These are phyloP conservation scores for Theocolax elegans DNA, from an alignment of 1,140 invertebrate genomes.

Conservation along the genomic window DNA sequence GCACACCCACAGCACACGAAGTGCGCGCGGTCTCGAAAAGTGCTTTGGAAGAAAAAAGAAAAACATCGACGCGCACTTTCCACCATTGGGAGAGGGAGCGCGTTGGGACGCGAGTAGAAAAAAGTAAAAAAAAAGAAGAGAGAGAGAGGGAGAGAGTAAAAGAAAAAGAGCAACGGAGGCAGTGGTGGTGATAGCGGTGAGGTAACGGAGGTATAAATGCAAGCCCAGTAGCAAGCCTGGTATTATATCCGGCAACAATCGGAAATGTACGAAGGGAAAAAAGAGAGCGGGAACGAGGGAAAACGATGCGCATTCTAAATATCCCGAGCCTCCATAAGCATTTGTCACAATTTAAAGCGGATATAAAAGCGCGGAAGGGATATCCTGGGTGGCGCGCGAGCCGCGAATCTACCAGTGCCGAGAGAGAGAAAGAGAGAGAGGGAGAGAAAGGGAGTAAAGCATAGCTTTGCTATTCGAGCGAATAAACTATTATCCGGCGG, in stretches of 20 bases:
- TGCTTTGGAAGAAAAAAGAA: background rate
- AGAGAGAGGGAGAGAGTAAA: too few relatives aligned
- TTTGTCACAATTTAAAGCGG: slow-evolving; percentile 38
- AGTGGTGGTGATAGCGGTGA: too few relatives aligned
- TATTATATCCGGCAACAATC: background rate
- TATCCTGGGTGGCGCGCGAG: background rate
- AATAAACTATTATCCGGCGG: slow-evolving; percentile 31
- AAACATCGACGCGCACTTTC: slow-evolving; percentile 6
- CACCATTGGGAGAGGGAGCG: background rate
- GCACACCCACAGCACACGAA: background rate
- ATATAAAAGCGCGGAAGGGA: slow-evolving; percentile 16
- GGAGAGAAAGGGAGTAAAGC: background rate
- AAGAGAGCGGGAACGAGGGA: background rate
- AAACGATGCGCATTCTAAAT: slow-evolving; percentile 16
- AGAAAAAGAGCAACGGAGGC: too few relatives aligned
- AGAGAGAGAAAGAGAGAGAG: background rate
- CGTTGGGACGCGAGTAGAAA: background rate
- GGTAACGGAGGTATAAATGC: too few relatives aligned
- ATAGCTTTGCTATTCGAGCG: background rate
- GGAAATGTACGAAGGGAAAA: slow-evolving; percentile 3
- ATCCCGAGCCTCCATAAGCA: slow-evolving; percentile 19
- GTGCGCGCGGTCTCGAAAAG: background rate
- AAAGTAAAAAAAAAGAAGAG: too few relatives aligned
- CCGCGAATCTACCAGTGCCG: background rate
- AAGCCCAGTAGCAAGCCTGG: too few relatives aligned